phyloP scores from a whole-genome alignment of 2,888 invertebrate genomes.

The Andrena haemorrhoa region DNA sequence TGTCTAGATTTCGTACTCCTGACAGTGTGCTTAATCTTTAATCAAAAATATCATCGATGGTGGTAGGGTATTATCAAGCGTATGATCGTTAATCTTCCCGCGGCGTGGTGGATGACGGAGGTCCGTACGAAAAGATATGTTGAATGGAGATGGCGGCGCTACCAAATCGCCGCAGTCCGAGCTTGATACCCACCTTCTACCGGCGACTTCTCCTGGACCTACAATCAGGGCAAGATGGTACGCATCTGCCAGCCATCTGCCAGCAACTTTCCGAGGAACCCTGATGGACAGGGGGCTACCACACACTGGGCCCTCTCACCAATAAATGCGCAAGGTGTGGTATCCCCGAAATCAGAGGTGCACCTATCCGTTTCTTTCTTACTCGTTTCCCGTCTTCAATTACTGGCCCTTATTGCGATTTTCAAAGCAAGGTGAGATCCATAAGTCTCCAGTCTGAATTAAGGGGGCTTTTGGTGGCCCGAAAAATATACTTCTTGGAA shows the following conservation, averaged over 20 bases:
- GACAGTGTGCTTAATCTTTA: conserved; percentile 9
- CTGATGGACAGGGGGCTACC: conserved; percentile 53
- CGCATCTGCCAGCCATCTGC: conserved; percentile 81
- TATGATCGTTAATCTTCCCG: conserved; percentile 20
- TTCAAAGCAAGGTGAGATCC: conserved; percentile 42
- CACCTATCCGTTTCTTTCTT: conserved; percentile 30
- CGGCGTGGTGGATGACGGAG: not conserved
- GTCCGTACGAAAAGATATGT: conserved; percentile 9
- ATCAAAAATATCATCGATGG: conserved; percentile 19
- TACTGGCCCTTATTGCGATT: not conserved
- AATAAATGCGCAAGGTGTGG: conserved; percentile 46
- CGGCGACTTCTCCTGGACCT: conserved; percentile 70
- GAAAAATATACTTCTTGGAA: no score
- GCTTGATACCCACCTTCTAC: conserved; percentile 68
- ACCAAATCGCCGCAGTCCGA: conserved; percentile 55
- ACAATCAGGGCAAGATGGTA: conserved; percentile 77
- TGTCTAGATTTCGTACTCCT: not conserved
- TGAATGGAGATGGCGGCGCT: conserved; percentile 62
- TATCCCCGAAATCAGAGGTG: conserved; percentile 42
- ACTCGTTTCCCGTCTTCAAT: not conserved
- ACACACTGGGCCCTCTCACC: conserved; percentile 33
- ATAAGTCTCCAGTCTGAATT: conserved; percentile 20
- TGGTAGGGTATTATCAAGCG: conserved; percentile 8
- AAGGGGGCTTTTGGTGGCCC: conserved; percentile 8
- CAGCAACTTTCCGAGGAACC: conserved; percentile 70